Conservation (phyloP, 30 jellyfish, hydroid and myxozoan genomes). For the Mastigias papua region DNA sequence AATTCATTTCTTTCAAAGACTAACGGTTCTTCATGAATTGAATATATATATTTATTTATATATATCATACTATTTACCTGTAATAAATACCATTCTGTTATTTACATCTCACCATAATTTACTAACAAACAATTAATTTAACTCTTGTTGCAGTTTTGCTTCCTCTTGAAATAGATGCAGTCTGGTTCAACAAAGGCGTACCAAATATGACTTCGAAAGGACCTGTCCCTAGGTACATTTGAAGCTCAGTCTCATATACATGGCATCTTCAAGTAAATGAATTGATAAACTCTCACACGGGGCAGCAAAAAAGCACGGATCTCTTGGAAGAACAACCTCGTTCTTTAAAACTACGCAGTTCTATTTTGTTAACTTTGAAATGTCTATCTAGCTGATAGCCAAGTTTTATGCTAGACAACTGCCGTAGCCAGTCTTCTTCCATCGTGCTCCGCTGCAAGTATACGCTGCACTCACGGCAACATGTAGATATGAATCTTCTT, state of each 20-base stretch:
- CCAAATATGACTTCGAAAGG: too few relatives aligned
- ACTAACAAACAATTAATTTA: neutral
- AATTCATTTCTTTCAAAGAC: neutral
- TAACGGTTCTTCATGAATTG: neutral
- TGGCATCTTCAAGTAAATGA: neutral
- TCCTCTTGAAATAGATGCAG: neutral
- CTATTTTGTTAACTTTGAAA: too few relatives aligned
- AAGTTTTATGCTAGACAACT: too few relatives aligned
- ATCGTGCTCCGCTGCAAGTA: neutral
- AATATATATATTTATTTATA: neutral
- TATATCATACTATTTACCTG: constrained; percentile 1
- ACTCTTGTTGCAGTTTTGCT: neutral
- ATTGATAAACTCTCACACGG: neutral
- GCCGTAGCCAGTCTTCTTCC: too few relatives aligned
- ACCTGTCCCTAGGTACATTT: too few relatives aligned
- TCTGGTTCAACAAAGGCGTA: too few relatives aligned
- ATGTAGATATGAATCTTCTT: neutral
- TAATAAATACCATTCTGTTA: constrained; percentile 11
- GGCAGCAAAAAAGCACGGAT: neutral
- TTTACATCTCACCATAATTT: constrained; percentile 13
- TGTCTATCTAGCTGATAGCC: neutral
- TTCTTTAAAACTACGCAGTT: neutral
- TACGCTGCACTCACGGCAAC: neutral
- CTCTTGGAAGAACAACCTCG: neutral
- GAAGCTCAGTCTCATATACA: too few relatives aligned